phyloP scores from a whole-genome alignment of 2,888 invertebrate species.

The Erebia ligea region DNA sequence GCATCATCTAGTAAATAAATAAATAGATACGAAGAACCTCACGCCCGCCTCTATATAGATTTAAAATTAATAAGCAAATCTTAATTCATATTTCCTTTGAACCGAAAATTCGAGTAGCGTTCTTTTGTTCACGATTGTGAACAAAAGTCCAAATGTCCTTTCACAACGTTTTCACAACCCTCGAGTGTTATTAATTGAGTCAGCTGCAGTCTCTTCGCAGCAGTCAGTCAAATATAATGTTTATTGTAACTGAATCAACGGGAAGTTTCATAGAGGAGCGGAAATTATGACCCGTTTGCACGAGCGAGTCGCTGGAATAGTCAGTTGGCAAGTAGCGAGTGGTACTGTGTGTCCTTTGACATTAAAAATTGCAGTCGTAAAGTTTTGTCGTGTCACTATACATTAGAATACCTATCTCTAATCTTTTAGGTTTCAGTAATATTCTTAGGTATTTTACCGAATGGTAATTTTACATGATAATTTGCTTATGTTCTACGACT shows the following conservation, averaged over 20 bases:
- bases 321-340: neutral
- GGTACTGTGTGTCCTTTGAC: neutral
- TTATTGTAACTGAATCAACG: constrained; percentile 56
- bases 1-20: too few species aligned
- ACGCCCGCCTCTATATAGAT: too few species aligned
- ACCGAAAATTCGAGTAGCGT: neutral
- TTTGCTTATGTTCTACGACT: too few species aligned
- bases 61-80: too few species aligned
- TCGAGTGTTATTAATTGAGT: constrained; percentile 32
- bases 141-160: constrained; percentile 26
- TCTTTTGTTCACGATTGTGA: constrained; percentile 13
- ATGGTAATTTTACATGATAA: too few species aligned
- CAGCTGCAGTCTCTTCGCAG: constrained; percentile 26
- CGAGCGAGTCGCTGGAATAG: constrained; percentile 4
- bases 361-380: too few species aligned
- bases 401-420: too few species aligned
- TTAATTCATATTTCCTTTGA: neutral
- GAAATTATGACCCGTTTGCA: constrained; percentile 9
- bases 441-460: too few species aligned
- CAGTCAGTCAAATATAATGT: constrained; percentile 47
- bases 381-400: too few species aligned
- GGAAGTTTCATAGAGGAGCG: constrained; percentile 12
- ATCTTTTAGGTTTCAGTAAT: too few species aligned
- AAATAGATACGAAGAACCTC: too few species aligned
- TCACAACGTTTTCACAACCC: constrained; percentile 23